Evolutionary conservation across 35 echinoderm and acorn worm species (phyloP), one percentile per base, ranked within the genome.

Genomic region (Apostichopus parvimensis): DNA sequence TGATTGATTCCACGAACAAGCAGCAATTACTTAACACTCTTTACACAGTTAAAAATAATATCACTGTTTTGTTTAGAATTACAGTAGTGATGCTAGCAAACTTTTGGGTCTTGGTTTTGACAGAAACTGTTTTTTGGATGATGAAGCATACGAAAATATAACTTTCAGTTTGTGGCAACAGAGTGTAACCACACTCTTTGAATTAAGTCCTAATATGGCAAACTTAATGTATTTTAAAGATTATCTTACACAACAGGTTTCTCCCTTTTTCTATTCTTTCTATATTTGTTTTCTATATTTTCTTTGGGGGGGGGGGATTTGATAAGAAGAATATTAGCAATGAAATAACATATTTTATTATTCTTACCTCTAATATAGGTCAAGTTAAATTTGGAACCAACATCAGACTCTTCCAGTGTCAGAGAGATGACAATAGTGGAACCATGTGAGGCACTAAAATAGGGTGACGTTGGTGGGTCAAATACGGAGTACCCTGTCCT

Each of bases 341-440:
- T 45, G 34, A 45, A 45, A 45, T 45, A 45, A 45, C 34, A 45
- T 45, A 45, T 45, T 45, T 45, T 45, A 45, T 45, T 45, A 82
- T 55, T 4, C 55, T 45, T 54, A 82, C 79, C 79, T 82, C 55
- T 45, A 5, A 82, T 82, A 56, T 82, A 82, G 4, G 79, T 82
- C 79, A 82, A 20, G 79, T 82, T 82, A 13, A 82, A 82, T 7
- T 53, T 45, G 8, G 79, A 17, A 56, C 9, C n/a, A 3, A 56
- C 17, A 15, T 82, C 79, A 17, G 24, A 25, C 45, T 56, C 14
- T n/a, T 56, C n/a, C 6, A 56, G 8, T 2, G 54, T 53, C 79
- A 82, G n/a, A 54, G 79, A 17, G 7, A 82, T 82, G 79, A 54
- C 24, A 18, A 82, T 82, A 8, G 79, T 82, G 18, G 25, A 25